These are phyloP conservation scores for Microctonus aethiopoides DNA, from an alignment of 2,888 invertebrate genomes.

Conservation along the genomic window DNA sequence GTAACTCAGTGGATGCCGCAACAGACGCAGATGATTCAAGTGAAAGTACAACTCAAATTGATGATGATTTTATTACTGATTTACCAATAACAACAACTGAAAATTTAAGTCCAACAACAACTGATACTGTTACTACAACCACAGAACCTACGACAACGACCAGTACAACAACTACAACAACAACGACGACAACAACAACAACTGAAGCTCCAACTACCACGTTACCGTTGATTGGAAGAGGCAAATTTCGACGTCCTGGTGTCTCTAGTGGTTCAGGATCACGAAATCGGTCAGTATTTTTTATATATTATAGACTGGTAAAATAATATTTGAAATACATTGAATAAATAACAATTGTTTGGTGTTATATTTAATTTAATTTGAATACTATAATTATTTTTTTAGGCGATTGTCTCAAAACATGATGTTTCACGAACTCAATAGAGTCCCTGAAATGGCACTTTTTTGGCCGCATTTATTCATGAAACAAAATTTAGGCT, in stretches of 20 bases:
- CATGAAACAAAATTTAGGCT: too few relatives aligned
- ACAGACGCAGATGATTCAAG: conserved; percentile 71
- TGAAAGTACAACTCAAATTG: conserved; percentile 68
- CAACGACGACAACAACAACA: conserved; percentile 63
- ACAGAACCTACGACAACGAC: conserved; percentile 70
- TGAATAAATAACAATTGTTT: too few relatives aligned
- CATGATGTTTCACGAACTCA: too few relatives aligned
- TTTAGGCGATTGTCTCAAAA: too few relatives aligned
- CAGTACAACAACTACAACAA: conserved; percentile 66
- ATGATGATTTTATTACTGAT: conserved; percentile 63
- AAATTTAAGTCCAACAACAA: conserved; percentile 67
- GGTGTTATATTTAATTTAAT: too few relatives aligned
- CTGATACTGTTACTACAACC: conserved; percentile 68
- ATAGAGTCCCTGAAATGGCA: too few relatives aligned
- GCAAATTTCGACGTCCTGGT: conserved; percentile 56
- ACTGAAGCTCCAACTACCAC: conserved; percentile 55
- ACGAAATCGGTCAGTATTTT: conserved; percentile 55
- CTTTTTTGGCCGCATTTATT: too few relatives aligned
- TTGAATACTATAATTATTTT: too few relatives aligned
- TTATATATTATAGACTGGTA: too few relatives aligned
- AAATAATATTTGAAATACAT: too few relatives aligned
- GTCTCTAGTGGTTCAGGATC: conserved; percentile 39
- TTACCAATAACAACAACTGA: conserved; percentile 66
- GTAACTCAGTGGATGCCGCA: conserved; percentile 62
- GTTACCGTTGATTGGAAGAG: conserved; percentile 56